Conservation (phyloP, 2,113 vertebrate genomes). For the Arenaria interpres region DNA sequence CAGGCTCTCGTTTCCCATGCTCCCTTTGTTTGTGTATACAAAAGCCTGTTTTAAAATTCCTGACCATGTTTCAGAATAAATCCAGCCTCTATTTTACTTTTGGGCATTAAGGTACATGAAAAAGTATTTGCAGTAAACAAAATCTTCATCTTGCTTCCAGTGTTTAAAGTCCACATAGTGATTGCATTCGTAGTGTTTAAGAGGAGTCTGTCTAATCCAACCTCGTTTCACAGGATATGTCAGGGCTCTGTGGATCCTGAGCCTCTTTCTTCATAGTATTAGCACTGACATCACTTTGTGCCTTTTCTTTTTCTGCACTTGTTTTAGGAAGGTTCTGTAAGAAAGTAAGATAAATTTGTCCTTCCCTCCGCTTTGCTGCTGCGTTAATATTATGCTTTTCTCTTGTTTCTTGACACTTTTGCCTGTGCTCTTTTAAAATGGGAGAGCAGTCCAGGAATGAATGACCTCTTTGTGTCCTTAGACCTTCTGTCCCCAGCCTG, state of each 20-base stretch:
- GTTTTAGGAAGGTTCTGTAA: background rate
- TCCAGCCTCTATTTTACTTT: slow-evolving; percentile 10
- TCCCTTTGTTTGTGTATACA: slow-evolving; percentile 17
- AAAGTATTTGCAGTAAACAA: slow-evolving; percentile 19
- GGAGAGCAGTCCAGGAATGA: background rate
- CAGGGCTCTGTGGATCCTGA: background rate
- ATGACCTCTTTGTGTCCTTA: background rate
- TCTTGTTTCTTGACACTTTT: background rate
- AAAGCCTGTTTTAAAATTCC: slow-evolving; percentile 30
- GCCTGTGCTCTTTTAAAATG: background rate
- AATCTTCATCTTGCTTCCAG: background rate
- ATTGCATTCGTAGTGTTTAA: background rate
- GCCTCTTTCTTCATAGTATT: background rate
- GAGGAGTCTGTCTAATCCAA: background rate
- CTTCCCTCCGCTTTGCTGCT: background rate
- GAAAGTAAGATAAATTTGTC: background rate
- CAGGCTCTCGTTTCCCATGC: background rate
- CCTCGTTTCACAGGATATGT: background rate
- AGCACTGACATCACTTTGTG: background rate
- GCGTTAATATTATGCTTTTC: background rate
- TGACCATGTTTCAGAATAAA: slow-evolving; percentile 27
- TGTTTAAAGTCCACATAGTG: background rate
- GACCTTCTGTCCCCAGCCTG: background rate
- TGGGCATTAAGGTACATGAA: background rate
- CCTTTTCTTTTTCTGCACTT: background rate